phyloP scores from a whole-genome alignment of 1,140 invertebrate species.

The Octopus sinensis region DNA sequence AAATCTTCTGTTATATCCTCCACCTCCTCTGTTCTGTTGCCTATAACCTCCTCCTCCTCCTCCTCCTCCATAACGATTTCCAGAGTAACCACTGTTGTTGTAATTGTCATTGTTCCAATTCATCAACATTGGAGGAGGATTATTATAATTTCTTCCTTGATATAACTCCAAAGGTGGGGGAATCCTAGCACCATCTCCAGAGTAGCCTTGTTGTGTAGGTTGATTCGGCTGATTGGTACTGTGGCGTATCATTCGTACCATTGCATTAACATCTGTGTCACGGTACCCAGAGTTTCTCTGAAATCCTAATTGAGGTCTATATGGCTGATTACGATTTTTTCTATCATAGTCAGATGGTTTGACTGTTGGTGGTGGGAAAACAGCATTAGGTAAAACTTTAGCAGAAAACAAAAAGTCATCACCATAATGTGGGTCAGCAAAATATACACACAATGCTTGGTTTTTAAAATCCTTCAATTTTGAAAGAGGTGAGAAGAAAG shows the following conservation, averaged over 20 bases:
- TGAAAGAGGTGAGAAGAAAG: slow-evolving; percentile 36
- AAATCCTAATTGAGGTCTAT: slow-evolving; percentile 13
- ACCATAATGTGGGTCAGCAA: slow-evolving; percentile 76
- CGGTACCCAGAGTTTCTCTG: slow-evolving; percentile 8
- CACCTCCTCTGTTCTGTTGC: not conserved
- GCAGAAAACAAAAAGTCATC: slow-evolving; percentile 77
- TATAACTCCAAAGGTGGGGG: not conserved
- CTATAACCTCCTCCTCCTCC: not conserved
- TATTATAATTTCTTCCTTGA: not conserved
- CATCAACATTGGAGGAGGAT: not conserved
- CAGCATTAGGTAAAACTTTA: slow-evolving; percentile 38
- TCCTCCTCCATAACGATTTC: not conserved
- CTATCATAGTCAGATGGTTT: slow-evolving; percentile 73
- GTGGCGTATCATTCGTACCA: not conserved
- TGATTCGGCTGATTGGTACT: not conserved
- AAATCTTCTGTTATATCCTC: not conserved
- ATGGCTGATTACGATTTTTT: slow-evolving; percentile 34
- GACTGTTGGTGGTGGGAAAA: slow-evolving; percentile 68
- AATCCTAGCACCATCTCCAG: not conserved
- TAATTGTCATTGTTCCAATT: not conserved
- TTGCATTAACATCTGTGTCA: not conserved
- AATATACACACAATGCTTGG: slow-evolving; percentile 67
- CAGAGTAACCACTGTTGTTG: not conserved
- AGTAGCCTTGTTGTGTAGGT: not conserved
- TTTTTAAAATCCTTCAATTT: slow-evolving; percentile 42